Percentiles rank a stretch among this genome's conserved stretches.
phyloP scores from a whole-genome alignment of 2,113 vertebrate species.

The Corvus hawaiiensis region DNA sequence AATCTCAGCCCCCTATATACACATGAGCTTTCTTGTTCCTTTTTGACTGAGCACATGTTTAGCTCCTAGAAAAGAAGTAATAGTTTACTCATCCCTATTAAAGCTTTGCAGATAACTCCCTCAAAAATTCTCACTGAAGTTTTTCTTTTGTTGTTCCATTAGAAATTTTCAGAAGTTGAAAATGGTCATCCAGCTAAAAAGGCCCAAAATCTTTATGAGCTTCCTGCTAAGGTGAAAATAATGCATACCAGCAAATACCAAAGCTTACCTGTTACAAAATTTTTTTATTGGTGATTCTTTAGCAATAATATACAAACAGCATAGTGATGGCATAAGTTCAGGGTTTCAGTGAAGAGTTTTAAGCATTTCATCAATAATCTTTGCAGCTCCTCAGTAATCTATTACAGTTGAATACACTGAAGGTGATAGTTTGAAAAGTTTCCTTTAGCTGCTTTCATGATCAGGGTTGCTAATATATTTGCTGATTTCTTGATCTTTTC shows the following conservation, averaged over 20 bases:
- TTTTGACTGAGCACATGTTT: background rate
- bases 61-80: background rate
- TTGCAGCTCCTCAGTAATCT: background rate
- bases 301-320: background rate
- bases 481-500: background rate
- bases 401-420: background rate
- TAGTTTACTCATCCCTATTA: background rate
- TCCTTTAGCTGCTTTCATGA: background rate
- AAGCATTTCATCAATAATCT: background rate
- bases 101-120: background rate
- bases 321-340: background rate
- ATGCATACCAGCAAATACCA: background rate
- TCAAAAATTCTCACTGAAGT: background rate
- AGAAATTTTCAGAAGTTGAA: background rate
- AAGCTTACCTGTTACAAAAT: background rate
- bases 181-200: background rate
- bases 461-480: background rate
- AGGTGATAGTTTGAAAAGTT: background rate
- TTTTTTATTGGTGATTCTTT: background rate
- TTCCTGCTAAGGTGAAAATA: background rate
- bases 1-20: background rate
- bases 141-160: background rate
- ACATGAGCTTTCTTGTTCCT: accelerated
- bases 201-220: background rate
- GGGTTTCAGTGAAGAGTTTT: background rate